Evolutionary conservation across 2,888 invertebrate genomes (phyloP), one percentile per base, ranked within the genome.

Genomic region (Ischnus inquisitorius): DNA sequence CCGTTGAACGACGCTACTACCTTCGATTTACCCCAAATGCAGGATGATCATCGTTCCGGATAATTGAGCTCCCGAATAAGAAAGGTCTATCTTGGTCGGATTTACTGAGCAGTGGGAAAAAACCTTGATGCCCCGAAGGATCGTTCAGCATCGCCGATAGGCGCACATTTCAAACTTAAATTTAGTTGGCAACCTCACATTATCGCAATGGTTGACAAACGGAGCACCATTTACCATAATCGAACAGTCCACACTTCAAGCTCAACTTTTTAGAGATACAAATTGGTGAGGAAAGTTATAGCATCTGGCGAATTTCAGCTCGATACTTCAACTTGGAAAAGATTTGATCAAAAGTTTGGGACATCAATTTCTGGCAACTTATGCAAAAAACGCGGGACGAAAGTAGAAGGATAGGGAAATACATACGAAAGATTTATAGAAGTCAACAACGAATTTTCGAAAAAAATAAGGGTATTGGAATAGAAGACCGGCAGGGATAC

Each of bases 1-100:
- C 65, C 48, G 39, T 25, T 60, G 79, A 80, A 80, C 74, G 80
- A 68, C 67, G 60, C 60, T 80, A 48, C 74, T 68, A 48, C 39
- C 54, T 39, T 41, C 14, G 48, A 25, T 14, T 48, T 4, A n/a
- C 67, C 1, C 34, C 19, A 64, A 62, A 39, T 75, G 60, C 12
- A 54, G 39, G 25, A 10, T 41, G 46, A 60, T 43, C 67, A 39
- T 39, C 34, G 39, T 74, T 72, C 67, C 78, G 69, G 69, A 46
- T 62, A 25, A 71, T 51, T 19, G 71, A 48, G 25, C 10, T 34
- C 12, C 4, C 48, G 68, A 69, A 78, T 60, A n/a, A 48, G 19
- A 60, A 60, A 34, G 34, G 6, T n/a, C 28, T 34, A 46, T 68
- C 60, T 57, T 10, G 68, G 39, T 48, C 16, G 54, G 60, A 3